Evolutionary conservation across 2,888 invertebrate species (phyloP), one percentile per base, ranked within the genome.

Genomic region (Chamaedrilus cognettii): DNA sequence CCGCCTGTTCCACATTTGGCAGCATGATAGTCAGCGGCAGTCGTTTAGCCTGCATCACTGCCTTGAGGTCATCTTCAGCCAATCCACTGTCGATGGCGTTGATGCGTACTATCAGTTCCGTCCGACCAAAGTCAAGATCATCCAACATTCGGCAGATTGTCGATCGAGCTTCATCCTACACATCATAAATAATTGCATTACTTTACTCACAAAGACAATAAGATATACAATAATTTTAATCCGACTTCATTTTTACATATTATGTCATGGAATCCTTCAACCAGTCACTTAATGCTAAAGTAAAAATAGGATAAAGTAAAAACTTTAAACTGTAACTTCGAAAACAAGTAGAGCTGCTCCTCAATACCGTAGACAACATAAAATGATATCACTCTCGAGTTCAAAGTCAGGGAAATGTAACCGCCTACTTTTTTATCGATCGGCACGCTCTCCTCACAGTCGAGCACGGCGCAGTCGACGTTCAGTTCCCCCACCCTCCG

Each of bases 371-470:
- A n/a, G n/a, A n/a, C n/a, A n/a, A n/a, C n/a, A n/a, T n/a, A n/a
- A n/a, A n/a, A n/a, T n/a, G n/a, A n/a, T n/a, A n/a, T n/a, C n/a
- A n/a, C n/a, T n/a, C n/a, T n/a, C n/a, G n/a, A n/a, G n/a, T n/a
- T n/a, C n/a, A n/a, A n/a, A n/a, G n/a, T n/a, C n/a, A n/a, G n/a
- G n/a, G n/a, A n/a, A n/a, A n/a, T n/a, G n/a, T n/a, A n/a, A n/a
- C n/a, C n/a, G n/a, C n/a, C n/a, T n/a, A n/a, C n/a, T 84, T 89
- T 89, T 77, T 85, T 85, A 74, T 86, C 88, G 26, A 87, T 67
- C 0, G 90, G 89, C 1, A 90, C 90, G 23, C 90, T 90, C 84
- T 90, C 90, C 80, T 90, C 90, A 80, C 89, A 88, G 77, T 90
- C 90, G 75, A 90, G 80, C 5, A 88, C 88, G 42, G 89, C 85